These are phyloP conservation scores for Scaptomyza montana DNA, from an alignment of 1,140 invertebrate genomes.

Conservation along the genomic window DNA sequence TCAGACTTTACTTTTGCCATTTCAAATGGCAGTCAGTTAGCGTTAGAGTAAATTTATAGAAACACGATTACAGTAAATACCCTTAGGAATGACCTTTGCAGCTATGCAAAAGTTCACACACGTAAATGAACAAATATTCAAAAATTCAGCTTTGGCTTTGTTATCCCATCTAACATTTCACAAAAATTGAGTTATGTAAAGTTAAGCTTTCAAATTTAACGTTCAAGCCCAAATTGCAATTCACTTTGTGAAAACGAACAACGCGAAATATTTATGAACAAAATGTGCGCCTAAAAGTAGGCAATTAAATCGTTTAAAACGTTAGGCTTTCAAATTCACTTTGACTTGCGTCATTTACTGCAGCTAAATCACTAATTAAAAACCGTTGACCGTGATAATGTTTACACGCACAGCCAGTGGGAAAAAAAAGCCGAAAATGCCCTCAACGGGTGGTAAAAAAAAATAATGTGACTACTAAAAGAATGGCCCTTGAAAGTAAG, in stretches of 20 bases:
- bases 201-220: slow-evolving; percentile 23
- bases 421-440: slow-evolving; percentile 4
- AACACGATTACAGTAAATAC: slow-evolving; percentile 5
- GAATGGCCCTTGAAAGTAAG: background rate
- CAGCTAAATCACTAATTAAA: slow-evolving; percentile 63
- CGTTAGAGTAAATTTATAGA: background rate
- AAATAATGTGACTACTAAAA: slow-evolving; percentile 15
- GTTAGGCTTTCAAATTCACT: slow-evolving; percentile 43
- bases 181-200: slow-evolving; percentile 29
- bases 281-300: slow-evolving; percentile 41
- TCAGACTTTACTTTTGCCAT: background rate
- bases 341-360: slow-evolving; percentile 53
- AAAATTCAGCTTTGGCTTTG: background rate
- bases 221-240: slow-evolving; percentile 23
- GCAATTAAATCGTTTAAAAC: slow-evolving; percentile 16
- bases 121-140: background rate
- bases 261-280: slow-evolving; percentile 22
- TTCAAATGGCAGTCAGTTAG: background rate
- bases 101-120: background rate
- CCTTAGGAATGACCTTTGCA: slow-evolving; percentile 6
- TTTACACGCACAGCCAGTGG: slow-evolving; percentile 25
- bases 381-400: slow-evolving; percentile 62
- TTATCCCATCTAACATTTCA: background rate
- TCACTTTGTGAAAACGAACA: slow-evolving; percentile 5
- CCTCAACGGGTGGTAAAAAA: background rate